Conservation (phyloP, 2,888 invertebrate species). For the Hydropsyche betteni region DNA sequence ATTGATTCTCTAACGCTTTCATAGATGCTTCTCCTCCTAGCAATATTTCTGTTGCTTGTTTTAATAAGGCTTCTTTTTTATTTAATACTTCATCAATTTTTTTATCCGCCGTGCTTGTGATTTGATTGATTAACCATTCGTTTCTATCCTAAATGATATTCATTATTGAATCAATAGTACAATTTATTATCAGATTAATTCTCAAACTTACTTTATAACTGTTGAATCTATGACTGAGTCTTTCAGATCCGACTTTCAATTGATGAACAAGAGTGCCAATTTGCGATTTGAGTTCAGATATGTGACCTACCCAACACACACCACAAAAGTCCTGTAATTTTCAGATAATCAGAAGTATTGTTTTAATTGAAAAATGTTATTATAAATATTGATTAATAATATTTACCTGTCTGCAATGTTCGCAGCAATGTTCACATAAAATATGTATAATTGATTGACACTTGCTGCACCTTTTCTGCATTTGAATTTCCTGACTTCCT, state of each 20-base stretch:
- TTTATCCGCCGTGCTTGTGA: constrained; percentile 64
- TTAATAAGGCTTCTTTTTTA: constrained; percentile 60
- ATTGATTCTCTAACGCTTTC: constrained; percentile 61
- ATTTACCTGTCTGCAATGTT: constrained; percentile 71
- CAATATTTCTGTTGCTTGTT: constrained; percentile 61
- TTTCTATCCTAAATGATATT: constrained; percentile 60
- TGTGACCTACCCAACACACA: constrained; percentile 70
- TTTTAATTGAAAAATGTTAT: not conserved
- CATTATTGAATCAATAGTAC: constrained; percentile 18
- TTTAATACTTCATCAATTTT: constrained; percentile 65
- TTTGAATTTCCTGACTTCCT: constrained; percentile 49
- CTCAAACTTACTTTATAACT: constrained; percentile 63
- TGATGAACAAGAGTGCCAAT: constrained; percentile 67
- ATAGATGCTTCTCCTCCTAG: constrained; percentile 62
- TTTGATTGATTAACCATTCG: constrained; percentile 65
- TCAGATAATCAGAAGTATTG: not conserved
- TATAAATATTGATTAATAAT: not conserved
- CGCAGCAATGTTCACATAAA: constrained; percentile 59
- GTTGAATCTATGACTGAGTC: constrained; percentile 67
- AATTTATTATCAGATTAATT: constrained; percentile 18
- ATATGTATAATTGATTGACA: constrained; percentile 53
- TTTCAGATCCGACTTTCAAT: constrained; percentile 63
- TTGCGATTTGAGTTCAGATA: constrained; percentile 68
- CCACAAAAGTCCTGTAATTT: constrained; percentile 65
- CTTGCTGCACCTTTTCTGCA: constrained; percentile 59